phyloP scores from a whole-genome alignment of 2,888 invertebrate species.

The Camponotus fellah region DNA sequence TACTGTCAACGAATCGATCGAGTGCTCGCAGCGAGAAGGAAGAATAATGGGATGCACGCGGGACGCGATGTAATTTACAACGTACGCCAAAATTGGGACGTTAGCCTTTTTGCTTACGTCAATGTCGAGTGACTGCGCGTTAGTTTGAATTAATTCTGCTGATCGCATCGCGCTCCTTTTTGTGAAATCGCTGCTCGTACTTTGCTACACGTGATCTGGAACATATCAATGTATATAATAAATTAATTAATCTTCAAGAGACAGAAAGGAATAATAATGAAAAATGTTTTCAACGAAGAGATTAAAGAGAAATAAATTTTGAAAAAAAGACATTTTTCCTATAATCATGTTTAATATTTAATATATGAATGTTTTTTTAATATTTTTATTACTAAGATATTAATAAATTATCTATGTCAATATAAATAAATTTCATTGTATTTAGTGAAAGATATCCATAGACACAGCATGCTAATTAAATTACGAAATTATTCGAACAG shows the following conservation, averaged over 20 bases:
- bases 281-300: not conserved
- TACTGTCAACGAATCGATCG: conserved; percentile 54
- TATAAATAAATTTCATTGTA: conserved; percentile 29
- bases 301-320: not conserved
- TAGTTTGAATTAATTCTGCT: not conserved
- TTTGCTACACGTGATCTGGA: too few relatives aligned
- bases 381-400: conserved; percentile 13
- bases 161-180: not conserved
- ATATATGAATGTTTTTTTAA: conserved; percentile 21
- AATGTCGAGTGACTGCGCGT: not conserved
- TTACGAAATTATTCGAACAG: conserved; percentile 38
- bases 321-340: not conserved
- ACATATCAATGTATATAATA: not conserved
- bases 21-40: conserved; percentile 37
- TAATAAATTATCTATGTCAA: conserved; percentile 5
- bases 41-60: conserved; percentile 36
- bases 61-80: conserved; percentile 39
- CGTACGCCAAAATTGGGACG: conserved; percentile 22
- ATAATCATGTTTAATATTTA: conserved; percentile 16
- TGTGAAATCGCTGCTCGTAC: not conserved
- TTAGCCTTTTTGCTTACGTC: conserved; percentile 14
- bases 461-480: not conserved
- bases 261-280: not conserved
- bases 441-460: conserved; percentile 22
- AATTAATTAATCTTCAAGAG: not conserved